Conservation (phyloP, 2,113 vertebrate genomes). For the Sorex araneus region DNA sequence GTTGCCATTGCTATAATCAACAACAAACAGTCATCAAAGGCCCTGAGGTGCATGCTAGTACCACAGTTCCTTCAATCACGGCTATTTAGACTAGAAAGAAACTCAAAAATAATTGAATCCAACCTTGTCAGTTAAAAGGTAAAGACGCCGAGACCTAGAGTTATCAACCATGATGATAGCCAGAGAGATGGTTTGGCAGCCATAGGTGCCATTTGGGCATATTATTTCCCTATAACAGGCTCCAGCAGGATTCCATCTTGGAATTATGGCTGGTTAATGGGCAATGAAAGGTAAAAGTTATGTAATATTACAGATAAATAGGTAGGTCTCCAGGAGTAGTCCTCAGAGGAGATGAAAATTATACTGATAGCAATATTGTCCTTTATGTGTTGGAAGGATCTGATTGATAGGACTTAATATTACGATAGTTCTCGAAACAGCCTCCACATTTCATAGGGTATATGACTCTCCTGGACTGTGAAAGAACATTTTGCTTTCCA, state of each 20-base stretch:
- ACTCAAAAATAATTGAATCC: neutral
- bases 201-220: neutral
- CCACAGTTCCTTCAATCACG: neutral
- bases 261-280: slow-evolving; percentile 39
- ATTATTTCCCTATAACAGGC: neutral
- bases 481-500: neutral
- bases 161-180: slow-evolving; percentile 24
- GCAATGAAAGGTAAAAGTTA: slow-evolving; percentile 52
- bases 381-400: slow-evolving; percentile 10
- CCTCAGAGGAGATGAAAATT: slow-evolving; percentile 16
- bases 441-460: slow-evolving; percentile 32
- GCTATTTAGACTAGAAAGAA: slow-evolving; percentile 40
- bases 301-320: neutral
- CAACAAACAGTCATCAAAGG: neutral
- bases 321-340: slow-evolving; percentile 19
- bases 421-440: slow-evolving; percentile 28
- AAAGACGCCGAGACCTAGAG: slow-evolving; percentile 41
- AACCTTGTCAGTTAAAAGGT: neutral
- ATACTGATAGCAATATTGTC: neutral
- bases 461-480: neutral
- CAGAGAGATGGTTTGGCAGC: neutral
- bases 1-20: slow-evolving; percentile 8
- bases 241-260: slow-evolving; percentile 47
- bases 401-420: slow-evolving; percentile 27
- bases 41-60: neutral